phyloP scores from a whole-genome alignment of 1,140 invertebrate genomes.

The Thaumetopoea pityocampa region DNA sequence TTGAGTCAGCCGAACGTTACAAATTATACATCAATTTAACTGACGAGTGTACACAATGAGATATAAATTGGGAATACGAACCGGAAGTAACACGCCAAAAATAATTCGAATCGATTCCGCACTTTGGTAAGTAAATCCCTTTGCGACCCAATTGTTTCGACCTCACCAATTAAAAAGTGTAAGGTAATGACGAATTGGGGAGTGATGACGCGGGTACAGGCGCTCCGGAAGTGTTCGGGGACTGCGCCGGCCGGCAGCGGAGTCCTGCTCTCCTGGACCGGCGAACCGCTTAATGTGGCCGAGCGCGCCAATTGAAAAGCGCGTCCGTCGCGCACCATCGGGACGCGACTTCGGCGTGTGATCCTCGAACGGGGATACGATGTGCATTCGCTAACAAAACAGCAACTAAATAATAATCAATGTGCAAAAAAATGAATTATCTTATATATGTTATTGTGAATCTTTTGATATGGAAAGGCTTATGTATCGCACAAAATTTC shows the following conservation, averaged over 20 bases:
- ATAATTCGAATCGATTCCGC: slow-evolving; percentile 32
- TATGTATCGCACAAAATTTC: slow-evolving; percentile 15
- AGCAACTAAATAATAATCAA: slow-evolving; percentile 2
- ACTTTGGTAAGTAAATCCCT: slow-evolving; percentile 51
- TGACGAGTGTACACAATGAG: slow-evolving; percentile 6
- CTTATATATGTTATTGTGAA: slow-evolving; percentile 30
- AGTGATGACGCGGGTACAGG: slow-evolving; percentile 41
- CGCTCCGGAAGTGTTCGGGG: slow-evolving; percentile 58
- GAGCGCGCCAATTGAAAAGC: slow-evolving; percentile 63
- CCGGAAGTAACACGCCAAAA: slow-evolving; percentile 22
- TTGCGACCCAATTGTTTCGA: slow-evolving; percentile 66
- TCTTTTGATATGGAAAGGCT: slow-evolving; percentile 7
- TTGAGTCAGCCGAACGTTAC: too few relatives aligned
- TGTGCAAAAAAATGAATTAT: slow-evolving; percentile 34
- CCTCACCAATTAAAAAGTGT: slow-evolving; percentile 72
- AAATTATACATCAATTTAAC: too few relatives aligned
- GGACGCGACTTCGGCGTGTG: slow-evolving; percentile 41
- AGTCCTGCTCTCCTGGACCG: slow-evolving; percentile 56
- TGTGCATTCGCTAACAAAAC: too few relatives aligned
- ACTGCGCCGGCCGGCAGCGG: slow-evolving; percentile 39
- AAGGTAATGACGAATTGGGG: slow-evolving; percentile 47
- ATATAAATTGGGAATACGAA: slow-evolving; percentile 4
- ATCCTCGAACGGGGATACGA: slow-evolving; percentile 34
- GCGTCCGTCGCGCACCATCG: slow-evolving; percentile 57
- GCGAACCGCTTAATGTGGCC: slow-evolving; percentile 54